These are phyloP conservation scores for Linurgus olivaceus DNA, from an alignment of 2,797 vertebrate species.

Conservation along the genomic window DNA sequence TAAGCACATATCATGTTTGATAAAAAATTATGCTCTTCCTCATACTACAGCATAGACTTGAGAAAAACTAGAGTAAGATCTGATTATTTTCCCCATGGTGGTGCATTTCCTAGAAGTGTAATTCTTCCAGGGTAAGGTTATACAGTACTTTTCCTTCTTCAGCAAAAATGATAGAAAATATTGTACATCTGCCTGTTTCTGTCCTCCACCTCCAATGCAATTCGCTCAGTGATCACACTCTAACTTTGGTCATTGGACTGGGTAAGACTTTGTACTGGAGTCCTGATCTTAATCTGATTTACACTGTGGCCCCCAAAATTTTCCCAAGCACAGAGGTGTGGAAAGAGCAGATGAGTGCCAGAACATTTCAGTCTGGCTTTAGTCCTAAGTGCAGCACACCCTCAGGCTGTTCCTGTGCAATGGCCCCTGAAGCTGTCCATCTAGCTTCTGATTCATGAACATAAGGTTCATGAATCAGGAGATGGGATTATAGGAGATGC, in stretches of 20 bases:
- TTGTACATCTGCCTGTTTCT: background rate
- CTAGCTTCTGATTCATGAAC: background rate
- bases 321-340: background rate
- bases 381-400: background rate
- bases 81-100: background rate
- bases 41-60: background rate
- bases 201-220: background rate
- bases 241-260: background rate
- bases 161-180: background rate
- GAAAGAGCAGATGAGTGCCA: background rate
- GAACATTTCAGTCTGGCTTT: background rate
- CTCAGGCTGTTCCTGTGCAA: background rate
- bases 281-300: background rate
- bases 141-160: background rate
- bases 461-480: background rate
- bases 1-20: fast-evolving
- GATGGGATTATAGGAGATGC: background rate
- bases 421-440: background rate
- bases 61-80: background rate
- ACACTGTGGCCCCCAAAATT: background rate
- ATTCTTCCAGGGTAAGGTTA: background rate
- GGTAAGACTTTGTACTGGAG: background rate
- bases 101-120: background rate
- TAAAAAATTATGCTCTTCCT: background rate
- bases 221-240: fast-evolving